Evolutionary conservation across 2,113 vertebrate genomes (phyloP).

Genomic region (Cacatua alba): DNA sequence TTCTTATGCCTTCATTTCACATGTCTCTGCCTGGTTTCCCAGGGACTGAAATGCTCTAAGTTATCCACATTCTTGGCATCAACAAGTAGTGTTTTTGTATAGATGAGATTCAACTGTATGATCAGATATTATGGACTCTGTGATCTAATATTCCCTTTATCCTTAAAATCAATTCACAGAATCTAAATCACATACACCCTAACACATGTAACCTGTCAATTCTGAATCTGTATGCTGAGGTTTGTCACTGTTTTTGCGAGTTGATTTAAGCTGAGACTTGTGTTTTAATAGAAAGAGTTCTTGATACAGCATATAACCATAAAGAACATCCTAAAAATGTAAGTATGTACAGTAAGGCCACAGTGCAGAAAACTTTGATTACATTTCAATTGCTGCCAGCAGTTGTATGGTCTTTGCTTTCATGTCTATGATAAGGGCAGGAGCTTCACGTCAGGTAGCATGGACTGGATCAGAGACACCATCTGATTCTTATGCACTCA

Average conservation of each 20-base stretch:
- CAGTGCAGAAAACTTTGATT: not conserved
- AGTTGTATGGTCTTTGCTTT: not conserved
- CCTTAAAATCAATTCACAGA: not conserved
- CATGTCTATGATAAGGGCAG: not conserved
- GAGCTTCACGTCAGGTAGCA: not conserved
- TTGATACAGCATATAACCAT: not conserved
- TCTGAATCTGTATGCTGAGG: not conserved
- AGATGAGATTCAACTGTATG: not conserved
- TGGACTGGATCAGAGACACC: not conserved
- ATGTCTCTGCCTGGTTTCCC: not conserved
- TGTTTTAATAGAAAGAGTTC: not conserved
- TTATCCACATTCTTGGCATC: not conserved
- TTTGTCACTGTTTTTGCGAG: not conserved
- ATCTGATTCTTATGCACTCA: not conserved
- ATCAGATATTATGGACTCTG: not conserved
- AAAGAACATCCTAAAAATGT: not conserved
- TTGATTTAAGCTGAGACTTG: not conserved
- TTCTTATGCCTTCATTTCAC: not conserved
- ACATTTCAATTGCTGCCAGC: not conserved
- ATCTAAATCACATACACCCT: not conserved
- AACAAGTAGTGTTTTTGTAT: not conserved
- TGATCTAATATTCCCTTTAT: conserved; percentile 47
- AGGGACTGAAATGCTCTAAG: not conserved
- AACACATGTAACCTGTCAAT: not conserved
- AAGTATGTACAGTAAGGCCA: not conserved